Evolutionary conservation across 2,888 invertebrate genomes (phyloP), one percentile per base, ranked within the genome.

Genomic region (Chrysina gloriosa): DNA sequence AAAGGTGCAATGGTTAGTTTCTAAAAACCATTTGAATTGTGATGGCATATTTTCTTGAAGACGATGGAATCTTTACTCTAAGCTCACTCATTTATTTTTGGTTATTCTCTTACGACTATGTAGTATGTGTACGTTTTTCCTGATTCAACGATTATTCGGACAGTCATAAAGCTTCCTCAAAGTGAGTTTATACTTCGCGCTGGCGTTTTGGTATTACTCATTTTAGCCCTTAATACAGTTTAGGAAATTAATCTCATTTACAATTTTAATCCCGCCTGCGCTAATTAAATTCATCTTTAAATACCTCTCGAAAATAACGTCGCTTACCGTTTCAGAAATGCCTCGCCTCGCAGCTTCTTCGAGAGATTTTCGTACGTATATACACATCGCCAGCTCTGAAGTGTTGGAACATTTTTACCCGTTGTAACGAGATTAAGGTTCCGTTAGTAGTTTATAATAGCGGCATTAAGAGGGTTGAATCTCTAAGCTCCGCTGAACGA

Each of bases 381-480:
- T 50, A 45, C 16, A 1, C 36, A 36, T 21, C 34, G 71, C 70
- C 70, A 70, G 68, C 42, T 56, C 65, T 56, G 47, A 70, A 73
- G 72, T 72, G 71, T 73, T 70, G 70, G 68, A 72, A 71, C 71
- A 77, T 76, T 76, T 77, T 76, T 76, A 73, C 73, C 70, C 71
- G 70, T 69, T 70, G 70, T 77, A 76, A 77, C 76, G 73, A 75
- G 76, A 76, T 76, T 77, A 76, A 73, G 73, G 73, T 72, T 72
- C 70, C 71, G 76, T 76, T 76, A 75, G 74, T 76, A 76, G 77
- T 77, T 77, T 77, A 77, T 77, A 77, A 77, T 77, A 76, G 76
- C 72, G 69, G 77, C 72, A 77, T 77, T 77, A 77, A 75, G 75
- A 73, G 73, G 75, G 77, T 74, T 73, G 74, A 71, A 72, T 73